Conservation (phyloP, 1,140 invertebrate genomes). For the Copidosoma floridanum region DNA sequence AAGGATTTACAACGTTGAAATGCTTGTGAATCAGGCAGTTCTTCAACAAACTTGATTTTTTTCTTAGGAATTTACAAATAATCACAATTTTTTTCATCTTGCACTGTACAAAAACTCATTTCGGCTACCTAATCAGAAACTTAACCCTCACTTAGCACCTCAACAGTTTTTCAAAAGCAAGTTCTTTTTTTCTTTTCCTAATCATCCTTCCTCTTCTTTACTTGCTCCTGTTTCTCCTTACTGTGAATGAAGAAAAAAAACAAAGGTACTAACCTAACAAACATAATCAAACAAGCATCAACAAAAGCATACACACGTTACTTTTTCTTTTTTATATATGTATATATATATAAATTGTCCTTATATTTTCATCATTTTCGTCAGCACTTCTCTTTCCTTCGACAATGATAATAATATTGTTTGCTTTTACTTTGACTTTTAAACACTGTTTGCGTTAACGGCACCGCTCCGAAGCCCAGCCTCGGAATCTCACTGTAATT, state of each 20-base stretch:
- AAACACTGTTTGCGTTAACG: conserved; percentile 26
- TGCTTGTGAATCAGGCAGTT: conserved; percentile 37
- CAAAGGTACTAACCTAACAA: conserved; percentile 38
- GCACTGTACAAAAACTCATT: conserved; percentile 37
- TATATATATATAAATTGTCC: too few relatives aligned
- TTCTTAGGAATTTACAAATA: conserved; percentile 43
- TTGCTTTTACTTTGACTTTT: conserved; percentile 15
- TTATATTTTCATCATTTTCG: conserved; percentile 23
- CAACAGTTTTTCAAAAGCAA: conserved; percentile 15
- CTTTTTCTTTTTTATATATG: conserved; percentile 25
- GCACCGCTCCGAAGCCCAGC: conserved; percentile 48
- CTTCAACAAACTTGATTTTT: conserved; percentile 31
- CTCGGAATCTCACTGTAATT: conserved; percentile 36
- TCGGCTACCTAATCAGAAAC: conserved; percentile 6
- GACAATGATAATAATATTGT: conserved; percentile 23
- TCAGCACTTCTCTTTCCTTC: conserved; percentile 22
- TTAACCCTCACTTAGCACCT: conserved; percentile 15
- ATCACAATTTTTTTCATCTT: conserved; percentile 38
- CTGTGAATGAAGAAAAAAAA: conserved; percentile 33
- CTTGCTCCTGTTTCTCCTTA: conserved; percentile 27
- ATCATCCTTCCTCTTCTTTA: conserved; percentile 15
- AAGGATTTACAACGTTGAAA: conserved; percentile 32
- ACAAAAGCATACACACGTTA: conserved; percentile 42
- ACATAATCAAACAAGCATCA: conserved; percentile 45
- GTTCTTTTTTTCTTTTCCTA: not conserved